These are phyloP conservation scores for Epistrophe grossulariae DNA, from an alignment of 2,888 invertebrate species.

Conservation along the genomic window DNA sequence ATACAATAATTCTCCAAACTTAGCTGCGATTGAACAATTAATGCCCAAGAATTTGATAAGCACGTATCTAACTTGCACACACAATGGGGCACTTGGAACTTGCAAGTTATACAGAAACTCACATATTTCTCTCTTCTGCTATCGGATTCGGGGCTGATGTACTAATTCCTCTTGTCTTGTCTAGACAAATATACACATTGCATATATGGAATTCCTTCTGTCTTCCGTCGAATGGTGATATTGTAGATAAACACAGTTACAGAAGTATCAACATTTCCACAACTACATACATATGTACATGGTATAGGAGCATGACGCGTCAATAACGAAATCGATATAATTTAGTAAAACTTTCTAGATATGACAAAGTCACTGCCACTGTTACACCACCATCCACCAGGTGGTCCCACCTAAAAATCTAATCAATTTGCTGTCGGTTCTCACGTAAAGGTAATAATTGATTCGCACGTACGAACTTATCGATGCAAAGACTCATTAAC, in stretches of 20 bases:
- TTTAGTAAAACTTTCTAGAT: slow-evolving; percentile 7
- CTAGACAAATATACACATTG: slow-evolving; percentile 51
- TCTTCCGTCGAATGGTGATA: slow-evolving; percentile 2
- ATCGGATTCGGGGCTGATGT: slow-evolving; percentile 27
- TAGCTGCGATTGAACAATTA: slow-evolving; percentile 55
- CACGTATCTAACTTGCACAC: slow-evolving; percentile 58
- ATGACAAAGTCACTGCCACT: slow-evolving; percentile 50
- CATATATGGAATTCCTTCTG: not conserved
- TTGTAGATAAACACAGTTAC: slow-evolving; percentile 1
- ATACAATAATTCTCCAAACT: slow-evolving; percentile 53
- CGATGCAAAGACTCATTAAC: slow-evolving; percentile 59
- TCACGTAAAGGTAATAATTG: slow-evolving; percentile 72
- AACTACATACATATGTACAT: slow-evolving; percentile 3
- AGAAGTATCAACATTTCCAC: slow-evolving; percentile 38
- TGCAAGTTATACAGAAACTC: slow-evolving; percentile 12
- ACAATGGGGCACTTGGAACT: slow-evolving; percentile 22
- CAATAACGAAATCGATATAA: slow-evolving; percentile 45
- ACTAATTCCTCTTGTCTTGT: slow-evolving; percentile 53
- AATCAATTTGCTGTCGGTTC: slow-evolving; percentile 52
- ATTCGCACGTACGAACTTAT: slow-evolving; percentile 70
- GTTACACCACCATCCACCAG: slow-evolving; percentile 19
- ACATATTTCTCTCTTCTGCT: not conserved
- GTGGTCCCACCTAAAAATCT: slow-evolving; percentile 45
- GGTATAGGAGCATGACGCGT: not conserved
- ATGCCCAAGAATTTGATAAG: slow-evolving; percentile 56